Percentiles rank a stretch among this genome's conserved stretches.
These are phyloP conservation scores for Rhineura floridana DNA, from an alignment of 2,113 vertebrate genomes.

Conservation along the genomic window DNA sequence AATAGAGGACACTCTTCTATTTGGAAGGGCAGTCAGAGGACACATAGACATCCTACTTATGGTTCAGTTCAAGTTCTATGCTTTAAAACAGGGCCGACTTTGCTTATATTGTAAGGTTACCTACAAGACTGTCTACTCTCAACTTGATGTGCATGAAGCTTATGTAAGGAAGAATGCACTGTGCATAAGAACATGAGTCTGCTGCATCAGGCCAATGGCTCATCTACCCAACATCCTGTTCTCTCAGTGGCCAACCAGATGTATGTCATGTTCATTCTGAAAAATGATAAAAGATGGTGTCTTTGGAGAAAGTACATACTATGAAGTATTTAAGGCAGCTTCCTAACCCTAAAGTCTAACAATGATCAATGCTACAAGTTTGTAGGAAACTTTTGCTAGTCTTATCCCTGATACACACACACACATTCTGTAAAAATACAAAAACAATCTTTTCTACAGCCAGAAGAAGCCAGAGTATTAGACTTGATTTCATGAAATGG, in stretches of 20 bases:
- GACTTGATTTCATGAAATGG: conserved; percentile 7
- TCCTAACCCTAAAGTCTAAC: neutral
- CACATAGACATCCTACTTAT: too few relatives aligned
- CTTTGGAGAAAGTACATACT: neutral
- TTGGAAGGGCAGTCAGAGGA: too few relatives aligned
- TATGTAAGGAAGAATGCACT: neutral
- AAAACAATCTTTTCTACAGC: neutral
- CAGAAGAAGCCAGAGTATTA: neutral
- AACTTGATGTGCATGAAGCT: neutral
- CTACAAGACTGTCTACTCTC: neutral
- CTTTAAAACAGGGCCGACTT: neutral
- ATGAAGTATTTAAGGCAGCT: conserved; percentile 1
- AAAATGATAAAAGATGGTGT: conserved; percentile 13
- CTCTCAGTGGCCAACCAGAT: too few relatives aligned
- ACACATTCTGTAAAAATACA: conserved; percentile 13
- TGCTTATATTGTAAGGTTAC: neutral
- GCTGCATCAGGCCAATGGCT: too few relatives aligned
- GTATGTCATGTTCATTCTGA: neutral
- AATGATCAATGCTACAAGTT: neutral
- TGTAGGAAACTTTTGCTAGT: neutral
- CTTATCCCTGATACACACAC: conserved; percentile 13
- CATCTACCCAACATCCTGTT: too few relatives aligned
- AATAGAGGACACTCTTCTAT: too few relatives aligned
- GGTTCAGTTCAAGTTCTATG: neutral
- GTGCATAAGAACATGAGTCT: too few relatives aligned